Evolutionary conservation across 2,113 vertebrate genomes (phyloP).

Genomic region (Vimba vimba): DNA sequence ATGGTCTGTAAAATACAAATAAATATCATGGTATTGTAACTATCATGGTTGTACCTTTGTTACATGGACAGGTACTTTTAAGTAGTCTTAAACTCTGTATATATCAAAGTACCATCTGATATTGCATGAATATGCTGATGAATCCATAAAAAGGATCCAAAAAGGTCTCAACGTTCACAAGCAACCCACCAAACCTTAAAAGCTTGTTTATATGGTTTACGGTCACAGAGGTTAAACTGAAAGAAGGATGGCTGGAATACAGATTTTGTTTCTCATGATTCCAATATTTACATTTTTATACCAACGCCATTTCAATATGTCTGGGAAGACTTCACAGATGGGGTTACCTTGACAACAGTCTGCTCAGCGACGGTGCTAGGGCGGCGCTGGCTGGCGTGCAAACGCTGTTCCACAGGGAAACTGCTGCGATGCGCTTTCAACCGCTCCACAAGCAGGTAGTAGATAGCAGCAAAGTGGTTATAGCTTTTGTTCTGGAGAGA

Average conservation of each 20-base stretch:
- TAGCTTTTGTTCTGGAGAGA: conserved; percentile 98
- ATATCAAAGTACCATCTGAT: neutral
- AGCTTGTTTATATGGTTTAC: neutral
- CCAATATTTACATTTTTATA: conserved; percentile 45
- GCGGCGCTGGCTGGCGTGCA: conserved; percentile 89
- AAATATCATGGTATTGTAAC: neutral
- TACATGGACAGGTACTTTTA: neutral
- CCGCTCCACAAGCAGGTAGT: conserved; percentile 95
- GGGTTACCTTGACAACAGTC: conserved; percentile 90
- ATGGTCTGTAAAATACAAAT: conserved; percentile 73
- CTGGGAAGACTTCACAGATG: conserved; percentile 33
- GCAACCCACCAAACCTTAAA: neutral
- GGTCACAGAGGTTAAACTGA: neutral
- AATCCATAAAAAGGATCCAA: neutral
- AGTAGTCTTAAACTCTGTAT: neutral
- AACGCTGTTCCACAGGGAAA: conserved; percentile 93
- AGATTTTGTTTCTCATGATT: conserved; percentile 23
- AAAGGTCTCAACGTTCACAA: neutral
- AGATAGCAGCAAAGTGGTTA: conserved; percentile 99
- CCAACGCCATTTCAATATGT: conserved; percentile 27
- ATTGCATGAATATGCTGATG: neutral
- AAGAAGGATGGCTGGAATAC: neutral
- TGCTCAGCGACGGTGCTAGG: conserved; percentile 95
- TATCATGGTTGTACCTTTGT: neutral
- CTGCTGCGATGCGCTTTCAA: conserved; percentile 95